Base-by-base conservation (phyloP, 2,113 vertebrate genomes). In the Epinephelus moara region DNA sequence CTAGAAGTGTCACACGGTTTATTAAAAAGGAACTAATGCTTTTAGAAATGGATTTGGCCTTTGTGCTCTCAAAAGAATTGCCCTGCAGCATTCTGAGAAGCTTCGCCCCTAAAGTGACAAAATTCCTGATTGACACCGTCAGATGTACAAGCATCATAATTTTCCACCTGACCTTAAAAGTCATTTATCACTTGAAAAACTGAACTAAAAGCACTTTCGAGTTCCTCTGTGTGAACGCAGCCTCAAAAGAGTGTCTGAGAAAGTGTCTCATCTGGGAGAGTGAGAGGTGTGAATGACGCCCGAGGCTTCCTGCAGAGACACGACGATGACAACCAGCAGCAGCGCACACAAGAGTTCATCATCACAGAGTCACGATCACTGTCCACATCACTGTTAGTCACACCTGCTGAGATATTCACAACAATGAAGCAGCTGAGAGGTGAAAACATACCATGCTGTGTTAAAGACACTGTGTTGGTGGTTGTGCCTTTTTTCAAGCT, bases 251-350 rank as follows among this genome's bases (percentile, higher is more conserved):
- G 42, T 45, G 42, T 45, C 42, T 11, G 40, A n/a, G 70, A 37
- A 37, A 15, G 37, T 61, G 71, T 71, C 80, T 84, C 85, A 71
- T 83, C 64, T 85, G 64, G 73, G 30, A 74, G 63, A 80, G 56
- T 59, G 40, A 42, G 76, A 80, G 75, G 84, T 85, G 84, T 27
- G 64, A 87, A 82, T 47, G 64, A 64, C 4, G 69, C 60, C 30
- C 0, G 53, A 80, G 49, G 81, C 73, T 77, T 70, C 67, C 64
- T 53, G 50, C 50, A 53, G 63, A 50, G 53, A 57, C 66, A 56
- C 62, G 53, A 70, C 61, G 23, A 18, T 62, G 17, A 18, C 67
- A 33, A 21, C 47, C 63, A 72, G 66, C 79, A 72, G 82, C 61
- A 52, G 53, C 70, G 47, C 75, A 64, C 69, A 57, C 53, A 4